Conservation (phyloP, 2,113 vertebrate genomes). For the Hipposideros armiger region DNA sequence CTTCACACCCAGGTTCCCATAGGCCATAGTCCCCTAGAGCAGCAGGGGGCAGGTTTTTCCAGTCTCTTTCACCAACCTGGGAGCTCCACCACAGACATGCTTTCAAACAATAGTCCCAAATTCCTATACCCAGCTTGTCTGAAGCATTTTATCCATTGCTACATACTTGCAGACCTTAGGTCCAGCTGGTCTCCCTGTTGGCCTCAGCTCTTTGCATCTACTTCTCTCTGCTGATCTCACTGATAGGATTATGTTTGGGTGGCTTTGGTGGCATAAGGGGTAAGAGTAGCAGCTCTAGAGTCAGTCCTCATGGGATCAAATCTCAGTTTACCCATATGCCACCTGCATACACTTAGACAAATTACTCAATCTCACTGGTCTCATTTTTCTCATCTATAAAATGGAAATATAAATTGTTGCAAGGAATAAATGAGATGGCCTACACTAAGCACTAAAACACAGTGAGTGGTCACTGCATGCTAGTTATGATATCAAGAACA, state of each 20-base stretch:
- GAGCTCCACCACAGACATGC: background rate
- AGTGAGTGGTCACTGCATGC: background rate
- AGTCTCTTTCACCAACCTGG: background rate
- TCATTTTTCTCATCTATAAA: background rate
- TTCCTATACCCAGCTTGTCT: background rate
- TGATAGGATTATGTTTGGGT: background rate
- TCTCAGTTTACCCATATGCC: background rate
- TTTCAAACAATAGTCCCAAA: background rate
- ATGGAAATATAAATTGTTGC: background rate
- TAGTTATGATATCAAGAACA: background rate
- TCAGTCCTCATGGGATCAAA: background rate
- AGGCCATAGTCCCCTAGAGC: background rate
- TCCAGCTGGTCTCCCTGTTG: background rate
- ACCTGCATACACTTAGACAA: background rate
- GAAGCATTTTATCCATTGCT: background rate
- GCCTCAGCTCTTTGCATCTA: too few relatives aligned
- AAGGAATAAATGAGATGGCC: background rate
- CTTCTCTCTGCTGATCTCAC: background rate
- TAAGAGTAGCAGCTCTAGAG: background rate
- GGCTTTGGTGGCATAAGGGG: rapidly evolving
- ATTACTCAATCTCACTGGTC: background rate
- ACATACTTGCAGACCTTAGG: background rate
- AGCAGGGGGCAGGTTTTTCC: background rate
- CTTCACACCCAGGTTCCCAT: background rate
- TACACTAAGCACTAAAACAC: background rate